Evolutionary conservation across 2,113 vertebrate genomes (phyloP).

Genomic region (Ibidorhyncha struthersii): DNA sequence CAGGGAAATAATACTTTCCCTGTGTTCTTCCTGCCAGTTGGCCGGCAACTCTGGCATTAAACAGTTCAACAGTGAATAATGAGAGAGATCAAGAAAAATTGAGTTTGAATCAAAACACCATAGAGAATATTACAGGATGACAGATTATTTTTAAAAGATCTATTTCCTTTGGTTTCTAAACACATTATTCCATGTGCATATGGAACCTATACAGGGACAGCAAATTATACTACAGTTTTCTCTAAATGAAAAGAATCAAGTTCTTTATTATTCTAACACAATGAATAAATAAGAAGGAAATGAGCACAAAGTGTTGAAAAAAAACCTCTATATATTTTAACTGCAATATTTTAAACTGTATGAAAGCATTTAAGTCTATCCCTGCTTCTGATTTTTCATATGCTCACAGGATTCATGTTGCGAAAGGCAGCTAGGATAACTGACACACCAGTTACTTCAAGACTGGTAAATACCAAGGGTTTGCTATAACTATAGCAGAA

Average conservation of each 20-base stretch:
- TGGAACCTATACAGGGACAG: neutral
- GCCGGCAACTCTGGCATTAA: slow-evolving; percentile 69
- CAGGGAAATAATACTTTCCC: slow-evolving; percentile 72
- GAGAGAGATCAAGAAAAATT: slow-evolving; percentile 48
- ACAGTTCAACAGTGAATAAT: slow-evolving; percentile 69
- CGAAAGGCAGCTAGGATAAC: neutral
- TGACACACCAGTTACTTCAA: neutral
- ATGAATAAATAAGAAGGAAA: slow-evolving; percentile 23
- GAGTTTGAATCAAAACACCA: slow-evolving; percentile 12
- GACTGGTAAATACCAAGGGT: neutral
- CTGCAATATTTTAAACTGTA: neutral
- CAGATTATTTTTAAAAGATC: neutral
- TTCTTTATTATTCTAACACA: neutral
- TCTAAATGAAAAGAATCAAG: neutral
- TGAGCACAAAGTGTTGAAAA: neutral
- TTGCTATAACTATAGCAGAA: neutral
- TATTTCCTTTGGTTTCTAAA: slow-evolving; percentile 42
- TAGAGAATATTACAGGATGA: neutral
- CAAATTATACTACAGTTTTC: neutral
- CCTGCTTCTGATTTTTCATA: neutral
- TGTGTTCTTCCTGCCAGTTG: slow-evolving; percentile 52
- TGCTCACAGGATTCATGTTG: neutral
- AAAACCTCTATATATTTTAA: neutral
- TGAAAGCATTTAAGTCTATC: neutral
- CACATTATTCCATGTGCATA: neutral